phyloP scores from a whole-genome alignment of 1,140 invertebrate genomes.

The Drosophila trapezifrons region DNA sequence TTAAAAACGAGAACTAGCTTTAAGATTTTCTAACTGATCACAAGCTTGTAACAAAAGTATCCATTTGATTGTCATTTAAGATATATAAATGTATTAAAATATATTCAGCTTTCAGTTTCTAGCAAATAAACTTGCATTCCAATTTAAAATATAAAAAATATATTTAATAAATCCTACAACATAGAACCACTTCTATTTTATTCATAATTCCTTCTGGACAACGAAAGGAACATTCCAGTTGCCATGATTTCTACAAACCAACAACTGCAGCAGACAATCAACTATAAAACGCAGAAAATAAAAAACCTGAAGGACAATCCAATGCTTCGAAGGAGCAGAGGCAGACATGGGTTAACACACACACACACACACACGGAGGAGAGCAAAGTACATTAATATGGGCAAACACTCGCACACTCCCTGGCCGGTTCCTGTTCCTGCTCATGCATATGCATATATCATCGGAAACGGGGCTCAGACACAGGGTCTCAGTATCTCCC shows the following conservation, averaged over 20 bases:
- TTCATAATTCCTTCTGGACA: background rate
- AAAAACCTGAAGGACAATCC: background rate
- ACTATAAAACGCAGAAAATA: background rate
- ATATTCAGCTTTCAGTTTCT: too few relatives aligned
- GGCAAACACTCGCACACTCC: background rate
- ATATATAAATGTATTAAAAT: too few relatives aligned
- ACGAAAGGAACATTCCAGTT: background rate
- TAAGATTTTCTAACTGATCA: too few relatives aligned
- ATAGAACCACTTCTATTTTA: background rate
- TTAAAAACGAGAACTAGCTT: too few relatives aligned
- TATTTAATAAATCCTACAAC: too few relatives aligned
- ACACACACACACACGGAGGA: background rate
- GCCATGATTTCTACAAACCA: background rate
- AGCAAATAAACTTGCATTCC: too few relatives aligned
- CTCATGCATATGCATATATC: constrained; percentile 67
- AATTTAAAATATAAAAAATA: too few relatives aligned
- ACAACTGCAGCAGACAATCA: background rate
- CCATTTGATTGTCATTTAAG: too few relatives aligned
- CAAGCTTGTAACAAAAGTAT: too few relatives aligned
- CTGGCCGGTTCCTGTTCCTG: constrained; percentile 12
- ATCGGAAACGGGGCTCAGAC: constrained; percentile 37
- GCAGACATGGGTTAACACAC: background rate
- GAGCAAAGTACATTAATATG: constrained; percentile 13
- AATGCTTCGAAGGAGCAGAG: background rate
- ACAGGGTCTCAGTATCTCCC: constrained; percentile 8